These are phyloP conservation scores for Drosophila sechellia DNA, from an alignment of 1,140 invertebrate genomes.

Conservation along the genomic window DNA sequence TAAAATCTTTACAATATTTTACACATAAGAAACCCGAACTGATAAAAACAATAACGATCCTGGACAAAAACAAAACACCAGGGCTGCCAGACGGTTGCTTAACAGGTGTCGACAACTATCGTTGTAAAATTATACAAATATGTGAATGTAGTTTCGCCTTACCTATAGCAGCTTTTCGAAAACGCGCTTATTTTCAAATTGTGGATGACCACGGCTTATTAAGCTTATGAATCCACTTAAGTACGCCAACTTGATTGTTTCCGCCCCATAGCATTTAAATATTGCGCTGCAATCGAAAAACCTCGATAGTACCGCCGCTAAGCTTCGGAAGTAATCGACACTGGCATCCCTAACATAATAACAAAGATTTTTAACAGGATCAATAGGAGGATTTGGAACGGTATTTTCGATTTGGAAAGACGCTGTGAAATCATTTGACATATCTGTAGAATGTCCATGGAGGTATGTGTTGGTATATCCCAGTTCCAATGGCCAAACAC, in stretches of 20 bases:
- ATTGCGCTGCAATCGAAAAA: not conserved
- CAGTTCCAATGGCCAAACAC: too few relatives aligned
- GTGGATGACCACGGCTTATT: too few relatives aligned
- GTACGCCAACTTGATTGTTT: too few relatives aligned
- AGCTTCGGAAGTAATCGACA: not conserved
- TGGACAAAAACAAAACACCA: constrained; percentile 12
- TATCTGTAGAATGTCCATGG: constrained; percentile 25
- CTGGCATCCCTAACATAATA: not conserved
- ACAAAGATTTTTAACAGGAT: not conserved
- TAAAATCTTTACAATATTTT: constrained; percentile 1
- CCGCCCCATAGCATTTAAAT: not conserved
- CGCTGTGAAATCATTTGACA: not conserved
- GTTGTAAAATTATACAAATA: not conserved
- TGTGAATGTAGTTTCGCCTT: too few relatives aligned
- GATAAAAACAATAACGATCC: constrained; percentile 45
- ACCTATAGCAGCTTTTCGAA: too few relatives aligned
- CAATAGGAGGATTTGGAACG: constrained; percentile 13
- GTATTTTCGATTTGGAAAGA: not conserved
- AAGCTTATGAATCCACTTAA: too few relatives aligned
- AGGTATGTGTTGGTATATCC: constrained; percentile 23
- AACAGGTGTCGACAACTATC: not conserved
- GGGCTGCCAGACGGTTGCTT: constrained; percentile 7
- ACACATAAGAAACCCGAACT: constrained; percentile 23
- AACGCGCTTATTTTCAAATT: too few relatives aligned
- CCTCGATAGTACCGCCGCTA: not conserved